These are phyloP conservation scores for Pterocles orientalis DNA, from an alignment of 2,113 vertebrate genomes.

Conservation along the genomic window DNA sequence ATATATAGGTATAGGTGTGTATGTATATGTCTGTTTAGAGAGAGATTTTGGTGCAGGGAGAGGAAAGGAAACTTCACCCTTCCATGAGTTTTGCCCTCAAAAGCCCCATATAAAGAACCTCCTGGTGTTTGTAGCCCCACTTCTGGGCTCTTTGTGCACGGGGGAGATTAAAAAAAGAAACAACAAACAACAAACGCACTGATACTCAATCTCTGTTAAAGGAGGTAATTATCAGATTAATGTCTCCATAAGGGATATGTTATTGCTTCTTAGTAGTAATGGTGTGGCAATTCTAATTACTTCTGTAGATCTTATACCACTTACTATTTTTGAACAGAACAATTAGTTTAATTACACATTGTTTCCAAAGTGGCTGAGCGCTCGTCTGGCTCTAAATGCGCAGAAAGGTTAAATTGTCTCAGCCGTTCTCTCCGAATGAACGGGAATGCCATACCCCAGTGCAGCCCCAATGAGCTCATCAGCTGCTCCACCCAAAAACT, in stretches of 20 bases:
- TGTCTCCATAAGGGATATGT: background rate
- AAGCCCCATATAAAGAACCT: background rate
- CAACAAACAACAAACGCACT: background rate
- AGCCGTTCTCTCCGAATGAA: background rate
- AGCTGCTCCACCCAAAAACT: conserved; percentile 25
- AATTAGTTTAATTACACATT: conserved; percentile 23
- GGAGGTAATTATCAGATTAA: background rate
- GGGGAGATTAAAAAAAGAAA: background rate
- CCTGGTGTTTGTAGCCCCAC: background rate
- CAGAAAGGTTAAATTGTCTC: background rate
- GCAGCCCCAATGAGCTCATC: conserved; percentile 12
- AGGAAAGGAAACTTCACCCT: background rate
- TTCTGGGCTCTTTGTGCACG: background rate
- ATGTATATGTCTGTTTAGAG: background rate
- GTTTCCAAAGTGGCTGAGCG: background rate
- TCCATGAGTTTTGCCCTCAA: background rate
- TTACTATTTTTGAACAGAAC: conserved; percentile 27
- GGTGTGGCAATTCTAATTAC: conserved; percentile 27
- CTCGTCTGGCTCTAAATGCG: background rate
- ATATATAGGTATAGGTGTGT: accelerated
- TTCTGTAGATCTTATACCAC: background rate
- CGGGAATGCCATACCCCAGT: background rate
- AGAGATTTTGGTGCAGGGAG: background rate
- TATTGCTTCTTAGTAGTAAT: conserved; percentile 1
- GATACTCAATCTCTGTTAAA: background rate